A percentile compares a stretch with the other conserved stretches of the same genome.
Conservation (phyloP, 2,888 invertebrate species). For the Aphidoletes aphidimyza region DNA sequence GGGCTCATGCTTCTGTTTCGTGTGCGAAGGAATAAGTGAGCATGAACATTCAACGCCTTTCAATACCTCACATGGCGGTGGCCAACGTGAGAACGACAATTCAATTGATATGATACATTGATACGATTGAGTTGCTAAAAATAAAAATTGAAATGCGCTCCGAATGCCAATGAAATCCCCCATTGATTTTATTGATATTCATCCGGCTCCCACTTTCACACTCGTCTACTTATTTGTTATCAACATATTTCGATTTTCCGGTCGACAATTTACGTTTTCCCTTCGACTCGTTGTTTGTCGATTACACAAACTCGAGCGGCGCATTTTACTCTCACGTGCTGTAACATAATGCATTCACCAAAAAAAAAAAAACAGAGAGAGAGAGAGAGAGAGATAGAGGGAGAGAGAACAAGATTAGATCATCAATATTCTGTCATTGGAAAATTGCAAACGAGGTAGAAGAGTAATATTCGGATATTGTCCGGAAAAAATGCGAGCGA, state of each 20-base stretch:
- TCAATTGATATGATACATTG: too few species aligned
- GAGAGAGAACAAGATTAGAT: neutral
- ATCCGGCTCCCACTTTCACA: neutral
- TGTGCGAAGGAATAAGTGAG: too few species aligned
- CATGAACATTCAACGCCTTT: too few species aligned
- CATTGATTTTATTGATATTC: slow-evolving; percentile 18
- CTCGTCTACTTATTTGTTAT: neutral
- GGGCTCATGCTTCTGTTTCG: too few species aligned
- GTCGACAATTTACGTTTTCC: neutral
- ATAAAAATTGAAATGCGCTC: neutral
- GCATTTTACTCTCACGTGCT: too few species aligned
- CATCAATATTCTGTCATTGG: slow-evolving; percentile 11
- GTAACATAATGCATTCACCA: too few species aligned
- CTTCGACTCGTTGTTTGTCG: neutral
- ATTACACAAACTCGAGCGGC: too few species aligned
- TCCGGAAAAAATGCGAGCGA: neutral
- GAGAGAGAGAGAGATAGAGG: too few species aligned
- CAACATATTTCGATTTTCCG: too few species aligned
- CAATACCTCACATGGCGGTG: too few species aligned
- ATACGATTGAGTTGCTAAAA: neutral
- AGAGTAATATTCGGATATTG: neutral
- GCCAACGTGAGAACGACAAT: too few species aligned
- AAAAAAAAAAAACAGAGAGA: too few species aligned
- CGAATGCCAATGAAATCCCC: neutral
- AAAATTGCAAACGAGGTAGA: slow-evolving; percentile 10